Conservation (phyloP, 2,888 invertebrate species). For the Disparrhopalites patrizii region DNA sequence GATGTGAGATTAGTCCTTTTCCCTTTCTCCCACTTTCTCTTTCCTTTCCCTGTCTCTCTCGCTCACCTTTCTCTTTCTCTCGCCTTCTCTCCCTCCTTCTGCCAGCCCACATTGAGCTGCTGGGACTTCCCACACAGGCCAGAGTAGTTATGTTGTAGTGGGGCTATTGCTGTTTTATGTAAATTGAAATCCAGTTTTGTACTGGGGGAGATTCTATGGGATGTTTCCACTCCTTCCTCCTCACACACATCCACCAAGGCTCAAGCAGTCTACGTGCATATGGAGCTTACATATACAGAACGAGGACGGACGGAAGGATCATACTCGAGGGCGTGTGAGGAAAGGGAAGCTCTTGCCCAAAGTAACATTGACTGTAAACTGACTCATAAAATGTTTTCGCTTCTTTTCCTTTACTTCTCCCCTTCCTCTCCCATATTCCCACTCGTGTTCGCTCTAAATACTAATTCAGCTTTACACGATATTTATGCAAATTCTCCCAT, state of each 20-base stretch:
- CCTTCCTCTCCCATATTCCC: too few relatives aligned
- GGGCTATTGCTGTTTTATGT: background rate
- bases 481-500: too few relatives aligned
- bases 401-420: too few relatives aligned
- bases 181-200: background rate
- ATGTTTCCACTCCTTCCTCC: background rate
- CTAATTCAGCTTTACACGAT: too few relatives aligned
- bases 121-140: background rate
- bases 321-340: too few relatives aligned
- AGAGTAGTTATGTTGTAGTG: too few relatives aligned
- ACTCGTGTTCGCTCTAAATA: too few relatives aligned
- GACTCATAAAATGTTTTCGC: too few relatives aligned
- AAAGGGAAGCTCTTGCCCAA: too few relatives aligned
- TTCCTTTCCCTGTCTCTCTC: background rate
- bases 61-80: background rate
- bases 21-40: background rate
- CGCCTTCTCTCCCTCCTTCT: background rate
- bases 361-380: too few relatives aligned
- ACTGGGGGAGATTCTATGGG: background rate
- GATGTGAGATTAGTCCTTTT: too few relatives aligned
- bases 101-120: background rate
- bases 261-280: background rate
- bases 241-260: background rate
- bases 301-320: too few relatives aligned
- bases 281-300: background rate